Conservation (phyloP, 2,113 vertebrate species). For the Acinonyx jubatus region DNA sequence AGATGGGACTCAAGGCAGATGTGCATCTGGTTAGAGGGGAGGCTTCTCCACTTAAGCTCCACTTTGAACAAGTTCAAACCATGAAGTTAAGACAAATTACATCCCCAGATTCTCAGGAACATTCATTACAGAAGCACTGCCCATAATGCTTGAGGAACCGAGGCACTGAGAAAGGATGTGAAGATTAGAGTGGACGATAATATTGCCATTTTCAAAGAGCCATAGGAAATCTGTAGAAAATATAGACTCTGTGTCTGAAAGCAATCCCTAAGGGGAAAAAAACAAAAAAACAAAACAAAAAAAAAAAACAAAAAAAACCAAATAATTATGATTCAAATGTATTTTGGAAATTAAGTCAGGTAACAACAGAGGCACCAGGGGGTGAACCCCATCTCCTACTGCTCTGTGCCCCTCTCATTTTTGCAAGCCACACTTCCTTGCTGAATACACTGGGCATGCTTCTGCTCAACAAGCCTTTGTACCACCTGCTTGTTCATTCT, state of each 20-base stretch:
- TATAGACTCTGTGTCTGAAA: not conserved
- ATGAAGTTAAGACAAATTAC: not conserved
- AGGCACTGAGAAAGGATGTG: not conserved
- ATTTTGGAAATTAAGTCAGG: not conserved
- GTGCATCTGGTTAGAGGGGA: not conserved
- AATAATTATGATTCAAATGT: not conserved
- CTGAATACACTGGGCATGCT: fast-evolving
- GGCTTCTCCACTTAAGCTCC: not conserved
- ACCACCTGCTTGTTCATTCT: not conserved
- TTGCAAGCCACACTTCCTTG: not conserved
- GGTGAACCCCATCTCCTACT: not conserved
- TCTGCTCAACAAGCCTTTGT: not conserved
- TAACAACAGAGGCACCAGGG: not conserved
- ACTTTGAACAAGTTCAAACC: not conserved
- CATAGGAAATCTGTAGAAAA: not conserved
- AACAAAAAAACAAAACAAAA: not conserved
- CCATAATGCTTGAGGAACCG: not conserved
- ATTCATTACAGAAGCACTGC: not conserved
- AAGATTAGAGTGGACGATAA: not conserved
- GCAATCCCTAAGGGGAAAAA: not conserved
- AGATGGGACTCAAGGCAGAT: not conserved
- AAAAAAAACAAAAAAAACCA: not conserved
- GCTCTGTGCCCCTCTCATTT: not conserved
- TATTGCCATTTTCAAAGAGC: not conserved
- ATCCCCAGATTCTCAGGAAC: not conserved